Conservation (phyloP, 1,140 invertebrate genomes). For the Condylostylus longicornis region DNA sequence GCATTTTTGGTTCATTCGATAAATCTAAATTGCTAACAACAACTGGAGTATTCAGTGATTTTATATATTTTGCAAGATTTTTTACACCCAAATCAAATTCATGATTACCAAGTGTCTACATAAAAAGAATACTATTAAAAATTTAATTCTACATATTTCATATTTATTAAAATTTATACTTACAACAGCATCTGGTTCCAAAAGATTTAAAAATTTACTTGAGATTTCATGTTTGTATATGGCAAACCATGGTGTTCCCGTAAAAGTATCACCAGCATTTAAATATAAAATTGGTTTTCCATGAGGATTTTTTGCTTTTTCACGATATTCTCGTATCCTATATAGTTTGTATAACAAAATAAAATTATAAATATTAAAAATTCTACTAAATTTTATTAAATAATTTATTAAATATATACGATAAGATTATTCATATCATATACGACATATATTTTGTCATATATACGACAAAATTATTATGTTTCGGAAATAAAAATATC, state of each 20-base stretch:
- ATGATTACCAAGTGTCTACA: constrained; percentile 82
- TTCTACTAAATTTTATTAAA: no score
- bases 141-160: no score
- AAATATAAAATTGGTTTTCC: constrained; percentile 51
- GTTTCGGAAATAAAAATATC: no score
- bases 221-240: constrained; percentile 62
- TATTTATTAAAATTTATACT: no score
- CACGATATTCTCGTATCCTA: constrained; percentile 41
- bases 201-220: constrained; percentile 56
- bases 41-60: constrained; percentile 53
- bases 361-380: not conserved
- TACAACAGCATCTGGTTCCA: constrained; percentile 71
- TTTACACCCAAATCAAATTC: constrained; percentile 75
- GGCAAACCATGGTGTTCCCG: constrained; percentile 71
- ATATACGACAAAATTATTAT: no score
- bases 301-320: constrained; percentile 34
- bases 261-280: constrained; percentile 81
- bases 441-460: constrained; percentile 12
- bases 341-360: constrained; percentile 13
- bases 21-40: constrained; percentile 64
- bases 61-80: constrained; percentile 63
- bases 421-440: constrained; percentile 14
- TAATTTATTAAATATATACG: constrained; percentile 11
- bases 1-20: constrained; percentile 44
- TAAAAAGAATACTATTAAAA: constrained; percentile 23